These are phyloP conservation scores for Catocala fraxini DNA, from an alignment of 2,888 invertebrate species.

Conservation along the genomic window DNA sequence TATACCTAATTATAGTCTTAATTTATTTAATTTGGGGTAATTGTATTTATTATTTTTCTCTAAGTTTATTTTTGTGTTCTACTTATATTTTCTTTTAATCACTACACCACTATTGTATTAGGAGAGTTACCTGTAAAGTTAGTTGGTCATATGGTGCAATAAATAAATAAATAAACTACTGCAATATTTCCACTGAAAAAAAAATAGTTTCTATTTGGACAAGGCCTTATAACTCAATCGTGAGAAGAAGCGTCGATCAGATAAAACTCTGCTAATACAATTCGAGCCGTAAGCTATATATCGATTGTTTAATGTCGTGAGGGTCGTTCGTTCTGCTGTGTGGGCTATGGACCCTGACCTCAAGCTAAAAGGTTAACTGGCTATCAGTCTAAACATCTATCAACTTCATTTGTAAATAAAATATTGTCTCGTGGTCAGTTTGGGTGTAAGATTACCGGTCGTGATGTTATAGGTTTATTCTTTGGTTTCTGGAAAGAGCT, in stretches of 20 bases:
- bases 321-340: constrained; percentile 28
- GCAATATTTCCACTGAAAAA: no score
- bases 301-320: constrained; percentile 42
- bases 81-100: no score
- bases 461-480: background rate
- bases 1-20: no score
- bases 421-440: background rate
- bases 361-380: constrained; percentile 8
- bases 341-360: constrained; percentile 37
- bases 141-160: no score
- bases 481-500: no score
- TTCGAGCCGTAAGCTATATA: constrained; percentile 47
- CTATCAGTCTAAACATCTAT: constrained; percentile 10
- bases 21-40: no score
- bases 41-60: no score
- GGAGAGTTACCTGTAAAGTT: no score
- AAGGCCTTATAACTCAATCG: constrained; percentile 30
- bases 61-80: no score
- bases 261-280: constrained; percentile 52
- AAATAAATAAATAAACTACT: no score
- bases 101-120: no score
- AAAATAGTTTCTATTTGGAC: background rate
- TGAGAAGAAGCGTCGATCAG: constrained; percentile 54
- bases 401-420: constrained; percentile 2
- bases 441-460: background rate